Evolutionary conservation across 2,888 invertebrate species (phyloP), one percentile per base, ranked within the genome.

Genomic region (Aphrophora alni): DNA sequence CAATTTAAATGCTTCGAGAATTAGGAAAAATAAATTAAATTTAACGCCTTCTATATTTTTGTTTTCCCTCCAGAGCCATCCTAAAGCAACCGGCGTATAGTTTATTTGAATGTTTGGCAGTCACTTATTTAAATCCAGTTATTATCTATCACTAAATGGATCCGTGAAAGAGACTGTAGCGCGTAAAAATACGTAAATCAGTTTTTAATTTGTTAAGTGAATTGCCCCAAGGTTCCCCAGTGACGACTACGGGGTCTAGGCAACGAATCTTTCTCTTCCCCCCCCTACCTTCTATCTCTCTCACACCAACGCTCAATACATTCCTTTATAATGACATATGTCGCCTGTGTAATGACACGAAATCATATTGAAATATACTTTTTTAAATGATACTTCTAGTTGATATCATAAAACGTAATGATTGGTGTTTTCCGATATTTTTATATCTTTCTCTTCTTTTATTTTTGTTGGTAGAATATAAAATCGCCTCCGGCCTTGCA

Each of bases 131-230:
- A 21, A 59, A 59, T 21, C 59, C 59, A n/a, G 5, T 59, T 33
- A 33, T 59, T 59, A 21, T 21, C 21, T 59, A 21, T 21, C 21
- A n/a, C n/a, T 21, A 21, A 59, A 59, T 21, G 4, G 59, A 59
- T 59, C 59, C 59, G 59, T 21, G 59, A 59, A 59, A 21, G 21
- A n/a, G 44, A 44, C 44, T 14, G 8, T 14, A 44, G 44, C 44
- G 14, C 44, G 21, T 3, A 59, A 59, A 59, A 4, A 59, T 21
- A 59, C 59, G 59, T 59, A 59, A 59, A 59, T 59, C 59, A 59
- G 59, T 59, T 59, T 59, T 59, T 59, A 59, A 59, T 59, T 59
- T 59, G 59, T 59, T 59, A 59, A 59, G 59, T 59, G 59, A 59
- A 59, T 59, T 8, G 59, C 59, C 59, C 14, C 21, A 5, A 59